Evolutionary conservation across 2,797 vertebrate genomes (phyloP), one percentile per base, ranked within the genome.

Genomic region (Antrozous pallidus): DNA sequence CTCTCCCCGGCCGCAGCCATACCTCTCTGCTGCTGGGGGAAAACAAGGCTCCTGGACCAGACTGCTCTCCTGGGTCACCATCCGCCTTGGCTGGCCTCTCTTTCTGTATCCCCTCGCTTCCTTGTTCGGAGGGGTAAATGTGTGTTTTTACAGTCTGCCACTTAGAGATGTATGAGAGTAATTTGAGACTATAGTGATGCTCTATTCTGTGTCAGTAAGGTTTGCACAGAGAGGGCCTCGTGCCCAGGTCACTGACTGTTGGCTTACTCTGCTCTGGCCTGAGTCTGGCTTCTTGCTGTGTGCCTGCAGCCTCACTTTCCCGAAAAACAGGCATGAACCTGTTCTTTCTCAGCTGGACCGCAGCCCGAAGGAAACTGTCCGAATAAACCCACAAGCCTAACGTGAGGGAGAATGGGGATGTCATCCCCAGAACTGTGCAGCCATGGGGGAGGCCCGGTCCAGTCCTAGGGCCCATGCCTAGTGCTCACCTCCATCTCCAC

Each of bases 401-500:
- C 11, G 18, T 16, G 8, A n/a, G n/a, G n/a, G n/a, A 31, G 47
- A 31, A 6, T 3, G 31, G 28, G 70, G 71, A 16, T 18, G 31
- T 22, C 7, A 0, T 26, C 77, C 89, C 24, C 20, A 2, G 18
- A 36, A 28, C 2, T 16, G 5, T 14, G 12, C 5, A 4, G 42
- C 8, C 0, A 0, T 12, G 28, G 7, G 3, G 9, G 36, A 3
- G 4, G 81, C 24, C 85, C 24, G 24, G 33, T 12, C 61, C 6
- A 0, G 67, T 26, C 13, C 17, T 0, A 1, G 42, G 58, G 20
- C 22, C 58, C 11, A 1, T 17, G 28, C 71, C 80, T 42, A 0
- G 0, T 12, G 1, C 87, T 98, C 98, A 99, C 99, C 99, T 99
- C 99, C 96, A 99, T 58, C 94, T 99, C 99, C 81, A 99, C 99